Conservation (phyloP, 2,113 vertebrate species). For the Cephalopholis sonnerati region DNA sequence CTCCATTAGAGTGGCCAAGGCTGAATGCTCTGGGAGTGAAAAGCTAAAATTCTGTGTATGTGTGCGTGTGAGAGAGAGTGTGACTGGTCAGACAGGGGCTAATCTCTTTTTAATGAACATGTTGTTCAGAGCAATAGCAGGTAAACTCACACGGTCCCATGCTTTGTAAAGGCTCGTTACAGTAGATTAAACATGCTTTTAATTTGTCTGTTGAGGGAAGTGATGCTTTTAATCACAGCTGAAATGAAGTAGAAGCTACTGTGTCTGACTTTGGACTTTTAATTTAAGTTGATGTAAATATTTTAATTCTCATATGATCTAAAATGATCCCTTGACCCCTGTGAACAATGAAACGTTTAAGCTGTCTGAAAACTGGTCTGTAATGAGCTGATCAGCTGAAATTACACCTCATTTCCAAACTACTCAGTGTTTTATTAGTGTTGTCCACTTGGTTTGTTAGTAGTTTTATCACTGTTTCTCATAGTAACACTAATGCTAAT, state of each 20-base stretch:
- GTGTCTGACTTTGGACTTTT: constrained; percentile 6
- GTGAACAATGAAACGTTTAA: neutral
- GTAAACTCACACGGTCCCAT: constrained; percentile 62
- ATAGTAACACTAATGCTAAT: neutral
- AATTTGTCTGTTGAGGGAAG: constrained; percentile 12
- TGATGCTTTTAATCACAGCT: constrained; percentile 2
- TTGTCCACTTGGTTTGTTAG: no score
- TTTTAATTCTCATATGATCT: neutral
- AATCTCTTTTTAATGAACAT: constrained; percentile 87
- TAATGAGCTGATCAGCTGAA: no score
- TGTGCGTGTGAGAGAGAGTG: constrained; percentile 46
- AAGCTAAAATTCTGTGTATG: constrained; percentile 54
- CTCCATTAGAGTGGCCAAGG: constrained; percentile 45
- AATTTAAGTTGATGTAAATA: constrained; percentile 6
- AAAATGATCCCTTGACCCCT: neutral
- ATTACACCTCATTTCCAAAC: no score
- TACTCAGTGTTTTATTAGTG: no score
- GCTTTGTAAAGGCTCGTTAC: constrained; percentile 50
- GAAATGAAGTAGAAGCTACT: constrained; percentile 3
- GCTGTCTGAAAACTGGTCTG: neutral
- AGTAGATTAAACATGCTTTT: constrained; percentile 54
- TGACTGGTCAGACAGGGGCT: constrained; percentile 55
- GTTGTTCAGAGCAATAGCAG: constrained; percentile 63
- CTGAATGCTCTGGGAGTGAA: constrained; percentile 67
- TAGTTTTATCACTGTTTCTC: neutral